Percentiles rank a stretch among this genome's conserved stretches.
phyloP scores from a whole-genome alignment of 2,888 invertebrate species.

The Epinotia brunnichana region DNA sequence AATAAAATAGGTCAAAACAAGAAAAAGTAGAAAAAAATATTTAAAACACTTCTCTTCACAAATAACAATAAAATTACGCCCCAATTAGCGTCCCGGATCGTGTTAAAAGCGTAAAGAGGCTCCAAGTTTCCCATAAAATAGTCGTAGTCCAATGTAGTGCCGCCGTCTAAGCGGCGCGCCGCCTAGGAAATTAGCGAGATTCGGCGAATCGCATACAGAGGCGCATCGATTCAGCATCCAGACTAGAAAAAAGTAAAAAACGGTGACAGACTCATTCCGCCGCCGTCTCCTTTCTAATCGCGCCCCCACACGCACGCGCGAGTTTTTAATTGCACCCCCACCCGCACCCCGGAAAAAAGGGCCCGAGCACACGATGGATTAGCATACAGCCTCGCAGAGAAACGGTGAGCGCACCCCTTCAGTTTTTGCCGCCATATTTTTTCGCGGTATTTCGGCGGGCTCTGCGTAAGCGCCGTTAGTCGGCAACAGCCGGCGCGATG shows the following conservation, averaged over 20 bases:
- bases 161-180: conserved; percentile 24
- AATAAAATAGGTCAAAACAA: background rate
- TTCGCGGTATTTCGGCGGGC: conserved; percentile 71
- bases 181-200: conserved; percentile 23
- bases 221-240: conserved; percentile 53
- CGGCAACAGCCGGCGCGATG: conserved; percentile 79
- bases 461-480: conserved; percentile 80
- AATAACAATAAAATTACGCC: too few relatives aligned
- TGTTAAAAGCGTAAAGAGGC: background rate
- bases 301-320: conserved; percentile 82
- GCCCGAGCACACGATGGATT: conserved; percentile 78
- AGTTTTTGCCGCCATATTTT: conserved; percentile 79
- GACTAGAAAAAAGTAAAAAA: conserved; percentile 82
- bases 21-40: background rate
- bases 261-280: conserved; percentile 79
- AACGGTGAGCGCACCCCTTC: conserved; percentile 76
- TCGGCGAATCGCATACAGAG: conserved; percentile 34
- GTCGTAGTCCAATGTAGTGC: conserved; percentile 28
- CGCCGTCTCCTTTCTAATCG: conserved; percentile 82
- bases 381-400: conserved; percentile 80
- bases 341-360: conserved; percentile 80
- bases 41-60: background rate
- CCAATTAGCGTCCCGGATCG: background rate
- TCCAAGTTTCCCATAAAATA: background rate
- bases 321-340: conserved; percentile 82